Conservation (phyloP, 2,113 vertebrate species). For the Steatornis caripensis region DNA sequence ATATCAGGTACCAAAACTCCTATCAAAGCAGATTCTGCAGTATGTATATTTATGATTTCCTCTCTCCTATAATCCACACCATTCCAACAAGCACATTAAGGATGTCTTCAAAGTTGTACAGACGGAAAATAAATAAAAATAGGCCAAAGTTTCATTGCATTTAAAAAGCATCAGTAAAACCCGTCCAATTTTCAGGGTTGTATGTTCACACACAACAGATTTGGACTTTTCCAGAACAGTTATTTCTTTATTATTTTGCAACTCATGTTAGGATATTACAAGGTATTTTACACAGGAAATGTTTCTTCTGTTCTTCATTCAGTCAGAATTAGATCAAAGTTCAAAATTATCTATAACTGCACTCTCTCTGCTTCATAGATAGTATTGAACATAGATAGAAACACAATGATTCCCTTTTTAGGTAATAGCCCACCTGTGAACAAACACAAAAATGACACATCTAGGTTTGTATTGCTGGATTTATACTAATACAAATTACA, state of each 20-base stretch:
- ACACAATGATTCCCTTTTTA: not conserved
- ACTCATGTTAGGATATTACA: not conserved
- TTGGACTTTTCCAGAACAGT: not conserved
- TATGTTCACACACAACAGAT: not conserved
- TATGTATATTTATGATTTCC: not conserved
- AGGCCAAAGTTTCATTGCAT: not conserved
- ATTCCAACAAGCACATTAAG: not conserved
- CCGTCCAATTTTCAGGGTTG: not conserved
- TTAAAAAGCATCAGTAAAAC: not conserved
- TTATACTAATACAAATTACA: slow-evolving; percentile 25
- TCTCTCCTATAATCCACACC: not conserved
- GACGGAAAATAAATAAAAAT: not conserved
- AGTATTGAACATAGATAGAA: not conserved
- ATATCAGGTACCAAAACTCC: not conserved
- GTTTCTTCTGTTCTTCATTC: not conserved
- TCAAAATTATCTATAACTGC: not conserved
- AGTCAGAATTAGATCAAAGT: not conserved
- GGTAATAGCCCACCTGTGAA: not conserved
- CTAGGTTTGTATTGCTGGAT: slow-evolving; percentile 5
- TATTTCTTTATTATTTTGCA: not conserved
- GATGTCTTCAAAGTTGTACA: not conserved
- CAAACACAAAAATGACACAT: slow-evolving; percentile 38
- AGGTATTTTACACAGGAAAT: not conserved
- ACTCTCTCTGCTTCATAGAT: not conserved
- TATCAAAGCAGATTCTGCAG: not conserved